A percentile compares a stretch with the other conserved stretches of the same genome.
phyloP scores from a whole-genome alignment of 2,888 invertebrate species.

The Ectemnius continuus region DNA sequence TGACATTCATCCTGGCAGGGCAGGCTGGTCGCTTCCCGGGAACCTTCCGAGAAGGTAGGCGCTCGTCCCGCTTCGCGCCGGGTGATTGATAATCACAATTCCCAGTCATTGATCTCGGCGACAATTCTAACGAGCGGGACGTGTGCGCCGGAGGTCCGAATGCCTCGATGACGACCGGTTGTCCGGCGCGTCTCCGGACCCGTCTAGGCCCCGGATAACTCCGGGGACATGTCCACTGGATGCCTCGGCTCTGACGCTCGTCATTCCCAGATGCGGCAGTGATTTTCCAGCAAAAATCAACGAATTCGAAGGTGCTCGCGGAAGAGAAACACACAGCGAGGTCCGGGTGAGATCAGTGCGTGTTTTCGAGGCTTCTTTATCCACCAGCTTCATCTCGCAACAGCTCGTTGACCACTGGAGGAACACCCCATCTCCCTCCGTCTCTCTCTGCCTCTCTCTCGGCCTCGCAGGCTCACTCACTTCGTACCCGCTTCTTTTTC shows the following conservation, averaged over 20 bases:
- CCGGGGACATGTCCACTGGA: slow-evolving; percentile 6
- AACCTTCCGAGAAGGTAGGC: no score
- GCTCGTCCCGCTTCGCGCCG: neutral
- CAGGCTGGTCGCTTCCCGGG: no score
- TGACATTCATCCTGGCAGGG: no score
- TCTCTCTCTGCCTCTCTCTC: slow-evolving; percentile 20
- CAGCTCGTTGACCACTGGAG: slow-evolving; percentile 32
- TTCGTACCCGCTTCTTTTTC: slow-evolving; percentile 18
- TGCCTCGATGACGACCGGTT: no score
- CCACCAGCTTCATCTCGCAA: slow-evolving; percentile 36
- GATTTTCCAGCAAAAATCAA: no score
- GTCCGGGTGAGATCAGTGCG: slow-evolving; percentile 5
- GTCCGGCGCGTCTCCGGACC: no score
- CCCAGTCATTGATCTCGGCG: slow-evolving; percentile 26
- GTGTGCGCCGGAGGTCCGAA: no score
- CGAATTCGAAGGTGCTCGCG: no score
- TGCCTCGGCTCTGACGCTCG: neutral
- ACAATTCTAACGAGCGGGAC: slow-evolving; percentile 21
- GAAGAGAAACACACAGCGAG: neutral
- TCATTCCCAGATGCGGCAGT: no score
- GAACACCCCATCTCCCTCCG: slow-evolving; percentile 46
- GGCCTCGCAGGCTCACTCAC: no score
- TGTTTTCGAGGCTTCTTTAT: slow-evolving; percentile 29
- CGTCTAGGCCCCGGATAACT: no score
- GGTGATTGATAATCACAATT: slow-evolving; percentile 36